Percentiles rank a stretch among this genome's conserved stretches.
phyloP scores from a whole-genome alignment of 1,140 invertebrate genomes.

The Hydropsyche tenuis region DNA sequence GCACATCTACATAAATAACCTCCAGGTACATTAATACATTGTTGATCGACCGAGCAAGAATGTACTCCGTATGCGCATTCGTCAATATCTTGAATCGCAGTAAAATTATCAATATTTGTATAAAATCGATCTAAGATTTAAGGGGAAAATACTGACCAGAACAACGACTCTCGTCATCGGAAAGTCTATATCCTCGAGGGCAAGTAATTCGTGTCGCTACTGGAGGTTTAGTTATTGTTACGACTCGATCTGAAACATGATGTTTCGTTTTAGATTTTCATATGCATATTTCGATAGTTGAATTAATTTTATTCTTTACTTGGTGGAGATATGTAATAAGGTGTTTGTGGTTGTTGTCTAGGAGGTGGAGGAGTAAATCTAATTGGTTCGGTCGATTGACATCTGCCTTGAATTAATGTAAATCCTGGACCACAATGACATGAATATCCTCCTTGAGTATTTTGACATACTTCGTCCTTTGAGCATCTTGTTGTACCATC shows the following conservation, averaged over 20 bases:
- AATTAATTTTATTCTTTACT: slow-evolving; percentile 25
- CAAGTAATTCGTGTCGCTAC: slow-evolving; percentile 52
- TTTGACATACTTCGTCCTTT: slow-evolving; percentile 66
- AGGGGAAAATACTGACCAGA: slow-evolving; percentile 54
- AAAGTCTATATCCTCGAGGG: slow-evolving; percentile 59
- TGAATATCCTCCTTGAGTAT: slow-evolving; percentile 72
- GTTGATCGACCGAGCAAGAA: slow-evolving; percentile 72
- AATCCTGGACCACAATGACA: slow-evolving; percentile 78
- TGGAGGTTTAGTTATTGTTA: slow-evolving; percentile 50
- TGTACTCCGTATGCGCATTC: slow-evolving; percentile 73
- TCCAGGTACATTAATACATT: slow-evolving; percentile 76
- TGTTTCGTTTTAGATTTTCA: background rate
- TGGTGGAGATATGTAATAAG: background rate
- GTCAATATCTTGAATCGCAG: slow-evolving; percentile 65
- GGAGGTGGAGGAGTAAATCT: slow-evolving; percentile 15
- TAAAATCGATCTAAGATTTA: background rate
- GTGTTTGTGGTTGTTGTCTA: background rate
- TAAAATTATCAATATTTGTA: slow-evolving; percentile 4
- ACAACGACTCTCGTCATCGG: slow-evolving; percentile 56
- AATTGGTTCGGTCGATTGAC: slow-evolving; percentile 21
- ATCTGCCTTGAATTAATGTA: slow-evolving; percentile 62
- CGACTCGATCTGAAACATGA: slow-evolving; percentile 38
- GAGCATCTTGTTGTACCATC: slow-evolving; percentile 68
- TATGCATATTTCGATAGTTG: background rate
- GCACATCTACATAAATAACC: slow-evolving; percentile 80